Conservation (phyloP, 2,888 invertebrate species). For the Parnassius glacialis region DNA sequence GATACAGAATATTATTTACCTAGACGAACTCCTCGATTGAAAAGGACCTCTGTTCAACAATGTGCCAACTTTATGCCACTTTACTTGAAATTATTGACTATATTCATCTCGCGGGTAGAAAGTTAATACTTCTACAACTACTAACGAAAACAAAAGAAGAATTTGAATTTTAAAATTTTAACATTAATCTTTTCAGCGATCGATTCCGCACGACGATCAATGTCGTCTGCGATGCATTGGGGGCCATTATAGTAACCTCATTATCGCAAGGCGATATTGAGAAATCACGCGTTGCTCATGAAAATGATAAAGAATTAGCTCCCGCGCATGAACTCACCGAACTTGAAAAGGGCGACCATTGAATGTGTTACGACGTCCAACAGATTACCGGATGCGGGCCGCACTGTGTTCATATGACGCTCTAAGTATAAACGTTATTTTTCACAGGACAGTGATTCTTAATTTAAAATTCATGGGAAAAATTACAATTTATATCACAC, state of each 20-base stretch:
- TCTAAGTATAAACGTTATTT: conserved; percentile 41
- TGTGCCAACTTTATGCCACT: no score
- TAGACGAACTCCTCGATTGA: no score
- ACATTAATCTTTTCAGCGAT: conserved; percentile 80
- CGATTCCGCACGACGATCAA: conserved; percentile 95
- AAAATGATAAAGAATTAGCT: conserved; percentile 69
- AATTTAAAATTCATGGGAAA: no score
- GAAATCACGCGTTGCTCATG: conserved; percentile 57
- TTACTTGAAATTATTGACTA: no score
- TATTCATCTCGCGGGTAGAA: no score
- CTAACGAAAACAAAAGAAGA: no score
- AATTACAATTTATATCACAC: no score
- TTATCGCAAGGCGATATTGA: conserved; percentile 87
- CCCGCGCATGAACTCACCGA: conserved; percentile 85
- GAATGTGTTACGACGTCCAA: conserved; percentile 35
- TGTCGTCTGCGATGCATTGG: conserved; percentile 96
- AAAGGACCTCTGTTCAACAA: no score
- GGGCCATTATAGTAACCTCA: conserved; percentile 94
- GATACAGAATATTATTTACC: no score
- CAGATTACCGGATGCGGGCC: conserved; percentile 34
- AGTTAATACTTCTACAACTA: no score
- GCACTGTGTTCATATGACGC: conserved; percentile 51
- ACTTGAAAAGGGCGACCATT: conserved; percentile 76
- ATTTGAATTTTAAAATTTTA: neutral
- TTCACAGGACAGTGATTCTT: conserved; percentile 27